Evolutionary conservation across 2,113 vertebrate species (phyloP).

Genomic region (Benitochromis conjunctus): DNA sequence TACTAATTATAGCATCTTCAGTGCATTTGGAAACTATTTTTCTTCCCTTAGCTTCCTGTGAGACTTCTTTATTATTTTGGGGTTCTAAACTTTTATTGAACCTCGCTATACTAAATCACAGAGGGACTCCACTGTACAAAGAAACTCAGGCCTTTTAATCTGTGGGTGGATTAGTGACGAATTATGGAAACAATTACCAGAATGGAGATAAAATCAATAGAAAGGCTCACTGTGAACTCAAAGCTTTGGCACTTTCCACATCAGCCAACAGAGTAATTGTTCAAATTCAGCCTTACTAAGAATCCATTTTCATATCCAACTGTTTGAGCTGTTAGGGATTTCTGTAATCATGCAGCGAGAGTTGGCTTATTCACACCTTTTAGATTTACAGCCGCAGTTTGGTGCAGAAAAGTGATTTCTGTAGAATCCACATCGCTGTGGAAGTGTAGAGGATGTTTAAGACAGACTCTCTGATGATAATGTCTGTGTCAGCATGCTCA

Average conservation of each 20-base stretch:
- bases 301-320: background rate
- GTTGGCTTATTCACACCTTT: background rate
- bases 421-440: background rate
- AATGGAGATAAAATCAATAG: conserved; percentile 20
- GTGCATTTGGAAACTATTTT: background rate
- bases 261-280: background rate
- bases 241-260: background rate
- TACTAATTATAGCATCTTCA: background rate
- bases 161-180: conserved; percentile 22
- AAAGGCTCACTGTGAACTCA: background rate
- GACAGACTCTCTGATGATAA: background rate
- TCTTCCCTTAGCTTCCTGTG: background rate
- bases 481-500: background rate
- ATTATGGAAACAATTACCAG: conserved; percentile 42
- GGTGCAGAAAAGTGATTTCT: background rate
- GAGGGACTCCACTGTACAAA: conserved; percentile 16
- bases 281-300: background rate
- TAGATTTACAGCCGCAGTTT: background rate
- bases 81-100: background rate
- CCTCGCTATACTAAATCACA: conserved; percentile 14
- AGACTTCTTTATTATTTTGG: background rate
- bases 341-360: background rate
- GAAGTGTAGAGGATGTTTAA: background rate
- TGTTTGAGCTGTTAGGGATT: background rate
- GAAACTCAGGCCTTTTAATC: conserved; percentile 26